A percentile compares a stretch with the other conserved stretches of the same genome.
Evolutionary conservation across 2,797 vertebrate species (phyloP).

Genomic region (Sylvilagus floridanus): DNA sequence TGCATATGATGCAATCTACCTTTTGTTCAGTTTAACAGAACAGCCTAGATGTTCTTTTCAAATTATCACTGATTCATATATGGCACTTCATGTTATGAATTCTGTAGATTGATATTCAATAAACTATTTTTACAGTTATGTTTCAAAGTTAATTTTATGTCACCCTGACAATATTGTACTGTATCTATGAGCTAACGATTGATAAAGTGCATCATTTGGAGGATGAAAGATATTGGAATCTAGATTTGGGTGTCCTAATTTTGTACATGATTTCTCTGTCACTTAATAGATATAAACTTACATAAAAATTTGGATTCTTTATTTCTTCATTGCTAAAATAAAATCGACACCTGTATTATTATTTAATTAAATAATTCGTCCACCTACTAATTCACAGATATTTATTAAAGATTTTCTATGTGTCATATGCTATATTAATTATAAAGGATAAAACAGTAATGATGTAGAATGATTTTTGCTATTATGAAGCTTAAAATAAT

Average conservation of each 20-base stretch:
- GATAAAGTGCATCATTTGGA: not conserved
- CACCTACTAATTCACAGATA: not conserved
- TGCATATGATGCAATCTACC: not conserved
- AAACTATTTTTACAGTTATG: not conserved
- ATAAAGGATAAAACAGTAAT: not conserved
- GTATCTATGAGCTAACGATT: not conserved
- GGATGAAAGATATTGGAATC: not conserved
- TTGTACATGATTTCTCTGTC: not conserved
- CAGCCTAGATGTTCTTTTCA: not conserved
- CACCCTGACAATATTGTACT: not conserved
- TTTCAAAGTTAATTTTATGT: not conserved
- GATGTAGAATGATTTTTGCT: not conserved
- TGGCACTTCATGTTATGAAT: not conserved
- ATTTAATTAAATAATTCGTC: not conserved
- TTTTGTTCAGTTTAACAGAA: not conserved
- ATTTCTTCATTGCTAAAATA: not conserved
- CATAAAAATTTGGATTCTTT: not conserved
- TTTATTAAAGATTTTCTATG: not conserved
- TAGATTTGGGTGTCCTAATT: not conserved
- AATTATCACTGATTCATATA: not conserved
- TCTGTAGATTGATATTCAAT: not conserved
- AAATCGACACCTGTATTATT: not conserved
- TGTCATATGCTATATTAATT: not conserved
- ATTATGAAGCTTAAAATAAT: not conserved
- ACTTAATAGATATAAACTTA: not conserved